Evolutionary conservation across 1,140 invertebrate genomes (phyloP).

Genomic region (Calliopsis andreniformis): DNA sequence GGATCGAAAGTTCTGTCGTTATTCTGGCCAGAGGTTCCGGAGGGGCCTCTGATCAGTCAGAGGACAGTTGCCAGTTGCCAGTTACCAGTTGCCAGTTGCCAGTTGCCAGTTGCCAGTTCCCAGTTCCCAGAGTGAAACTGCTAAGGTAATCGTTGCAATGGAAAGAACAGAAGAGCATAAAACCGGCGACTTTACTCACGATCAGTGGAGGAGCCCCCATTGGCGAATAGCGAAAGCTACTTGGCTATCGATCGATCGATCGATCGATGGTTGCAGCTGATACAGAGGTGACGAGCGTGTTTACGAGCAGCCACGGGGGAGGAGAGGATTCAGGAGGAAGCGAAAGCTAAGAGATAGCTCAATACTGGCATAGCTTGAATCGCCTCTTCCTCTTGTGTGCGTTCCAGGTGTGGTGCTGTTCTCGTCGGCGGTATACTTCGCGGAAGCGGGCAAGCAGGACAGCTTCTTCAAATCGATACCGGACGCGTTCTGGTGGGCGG

Average conservation of each 20-base stretch:
- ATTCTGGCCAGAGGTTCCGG: too few relatives aligned
- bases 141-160: slow-evolving; percentile 26
- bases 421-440: slow-evolving; percentile 99
- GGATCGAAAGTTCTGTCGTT: too few relatives aligned
- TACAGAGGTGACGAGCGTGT: not conserved
- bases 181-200: slow-evolving; percentile 20
- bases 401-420: slow-evolving; percentile 99
- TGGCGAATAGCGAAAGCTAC: too few relatives aligned
- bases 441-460: slow-evolving; percentile 97
- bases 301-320: not conserved
- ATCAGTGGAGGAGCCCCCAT: too few relatives aligned
- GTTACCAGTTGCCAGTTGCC: too few relatives aligned
- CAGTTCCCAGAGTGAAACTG: not conserved
- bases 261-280: not conserved
- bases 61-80: too few relatives aligned
- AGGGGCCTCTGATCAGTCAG: too few relatives aligned
- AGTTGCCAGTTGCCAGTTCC: too few relatives aligned
- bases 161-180: not conserved
- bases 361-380: slow-evolving; percentile 59
- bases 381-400: slow-evolving; percentile 69
- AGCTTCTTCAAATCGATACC: slow-evolving; percentile 99
- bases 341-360: slow-evolving; percentile 42
- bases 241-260: too few relatives aligned
- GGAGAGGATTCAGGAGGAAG: slow-evolving; percentile 11
- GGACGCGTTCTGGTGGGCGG: slow-evolving; percentile 99